Percentiles rank a stretch among this genome's conserved stretches.
Conservation (phyloP, 2,888 invertebrate genomes). For the Achlya flavicornis region DNA sequence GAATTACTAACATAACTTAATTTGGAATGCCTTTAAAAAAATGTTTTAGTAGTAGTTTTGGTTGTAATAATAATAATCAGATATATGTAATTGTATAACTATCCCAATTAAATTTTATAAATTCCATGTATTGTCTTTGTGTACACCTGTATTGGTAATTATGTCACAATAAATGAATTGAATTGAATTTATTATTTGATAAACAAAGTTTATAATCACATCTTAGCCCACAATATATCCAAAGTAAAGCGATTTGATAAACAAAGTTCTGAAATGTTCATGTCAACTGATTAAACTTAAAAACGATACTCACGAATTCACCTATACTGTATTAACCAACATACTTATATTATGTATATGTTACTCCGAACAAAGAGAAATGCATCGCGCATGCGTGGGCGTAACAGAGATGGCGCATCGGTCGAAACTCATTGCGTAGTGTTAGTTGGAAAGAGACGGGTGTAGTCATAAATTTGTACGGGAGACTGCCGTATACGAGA, state of each 20-base stretch:
- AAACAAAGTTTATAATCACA: no score
- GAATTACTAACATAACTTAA: no score
- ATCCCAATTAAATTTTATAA: no score
- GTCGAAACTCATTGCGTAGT: constrained; percentile 35
- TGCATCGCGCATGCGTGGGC: constrained; percentile 45
- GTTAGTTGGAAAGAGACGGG: constrained; percentile 34
- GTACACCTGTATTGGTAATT: no score
- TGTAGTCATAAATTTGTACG: constrained; percentile 51
- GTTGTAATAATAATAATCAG: no score
- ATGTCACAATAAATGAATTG: no score
- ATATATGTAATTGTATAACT: no score
- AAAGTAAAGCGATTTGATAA: not conserved
- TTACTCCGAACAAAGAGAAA: constrained; percentile 44
- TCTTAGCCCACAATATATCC: no score
- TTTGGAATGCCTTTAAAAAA: no score
- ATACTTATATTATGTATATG: constrained; percentile 14
- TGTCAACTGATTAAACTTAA: not conserved
- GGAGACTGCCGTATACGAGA: constrained; percentile 17
- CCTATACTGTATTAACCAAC: constrained; percentile 4
- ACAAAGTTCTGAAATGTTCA: not conserved
- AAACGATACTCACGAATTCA: not conserved
- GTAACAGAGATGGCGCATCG: constrained; percentile 37
- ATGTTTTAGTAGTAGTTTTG: no score
- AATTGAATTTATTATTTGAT: no score
- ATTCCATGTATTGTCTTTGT: no score